These are phyloP conservation scores for Merops nubicus DNA, from an alignment of 2,113 vertebrate genomes.

Conservation along the genomic window DNA sequence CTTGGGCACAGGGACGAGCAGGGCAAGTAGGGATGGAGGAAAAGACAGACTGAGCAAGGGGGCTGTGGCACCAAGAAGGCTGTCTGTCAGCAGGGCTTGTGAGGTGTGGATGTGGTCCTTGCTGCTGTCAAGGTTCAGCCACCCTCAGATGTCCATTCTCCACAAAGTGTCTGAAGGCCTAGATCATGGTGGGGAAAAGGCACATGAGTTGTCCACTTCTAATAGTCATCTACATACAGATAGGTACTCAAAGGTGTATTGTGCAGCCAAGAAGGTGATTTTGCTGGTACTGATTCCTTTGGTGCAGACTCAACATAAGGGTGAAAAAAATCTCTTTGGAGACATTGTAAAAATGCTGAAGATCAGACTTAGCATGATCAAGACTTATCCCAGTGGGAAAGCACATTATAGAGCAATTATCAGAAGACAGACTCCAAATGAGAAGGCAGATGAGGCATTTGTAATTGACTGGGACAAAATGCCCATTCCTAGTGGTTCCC, in stretches of 20 bases:
- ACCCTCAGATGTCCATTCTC: neutral
- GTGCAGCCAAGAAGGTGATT: neutral
- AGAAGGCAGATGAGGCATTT: neutral
- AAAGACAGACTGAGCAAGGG: neutral
- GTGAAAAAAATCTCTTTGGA: neutral
- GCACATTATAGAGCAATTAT: neutral
- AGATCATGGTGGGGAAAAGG: neutral
- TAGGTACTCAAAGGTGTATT: neutral
- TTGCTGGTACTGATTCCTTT: neutral
- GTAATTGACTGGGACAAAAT: neutral
- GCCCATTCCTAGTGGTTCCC: neutral
- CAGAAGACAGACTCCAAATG: neutral
- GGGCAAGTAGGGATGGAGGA: neutral
- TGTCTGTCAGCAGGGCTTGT: neutral
- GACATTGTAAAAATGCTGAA: neutral
- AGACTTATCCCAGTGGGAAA: neutral
- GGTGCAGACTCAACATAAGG: neutral
- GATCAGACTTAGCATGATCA: neutral
- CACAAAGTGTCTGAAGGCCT: neutral
- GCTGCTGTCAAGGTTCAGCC: neutral
- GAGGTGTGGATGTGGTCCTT: neutral
- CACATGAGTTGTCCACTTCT: neutral
- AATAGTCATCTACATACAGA: neutral
- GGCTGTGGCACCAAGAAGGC: neutral
- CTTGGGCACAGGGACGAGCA: neutral